phyloP scores from a whole-genome alignment of 2,888 invertebrate species.

The Pharmacophagus antenor region DNA sequence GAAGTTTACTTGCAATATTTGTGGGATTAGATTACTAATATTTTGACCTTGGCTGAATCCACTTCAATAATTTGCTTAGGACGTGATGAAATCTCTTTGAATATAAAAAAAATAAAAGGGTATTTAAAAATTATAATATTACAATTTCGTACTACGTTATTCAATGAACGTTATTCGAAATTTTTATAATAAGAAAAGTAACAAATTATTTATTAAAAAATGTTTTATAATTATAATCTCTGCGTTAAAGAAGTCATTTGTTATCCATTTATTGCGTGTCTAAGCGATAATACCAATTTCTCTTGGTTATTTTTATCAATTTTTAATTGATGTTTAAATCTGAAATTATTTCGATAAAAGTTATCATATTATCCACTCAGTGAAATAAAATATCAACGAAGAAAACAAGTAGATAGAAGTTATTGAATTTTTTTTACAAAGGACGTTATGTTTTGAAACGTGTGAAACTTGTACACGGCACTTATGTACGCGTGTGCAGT shows the following conservation, averaged over 20 bases:
- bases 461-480: conserved; percentile 34
- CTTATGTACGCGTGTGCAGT: conserved; percentile 48
- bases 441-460: conserved; percentile 23
- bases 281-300: not conserved
- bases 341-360: not conserved
- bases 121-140: not conserved
- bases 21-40: conserved; percentile 38
- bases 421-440: conserved; percentile 9
- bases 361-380: not conserved
- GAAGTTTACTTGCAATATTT: conserved; percentile 25
- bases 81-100: conserved; percentile 33
- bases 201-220: too few relatives aligned
- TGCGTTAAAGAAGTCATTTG: too few relatives aligned
- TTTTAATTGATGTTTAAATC: not conserved
- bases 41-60: conserved; percentile 48
- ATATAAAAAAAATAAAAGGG: conserved; percentile 10
- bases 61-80: conserved; percentile 35
- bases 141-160: too few relatives aligned
- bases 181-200: too few relatives aligned
- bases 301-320: too few relatives aligned
- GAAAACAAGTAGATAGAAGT: too few relatives aligned
- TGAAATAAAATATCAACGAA: not conserved
- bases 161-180: too few relatives aligned
- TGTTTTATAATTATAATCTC: too few relatives aligned
- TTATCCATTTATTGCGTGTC: too few relatives aligned